A percentile compares a stretch with the other conserved stretches of the same genome.
Evolutionary conservation across 2,888 invertebrate species (phyloP).

Genomic region (Xanthia togata): DNA sequence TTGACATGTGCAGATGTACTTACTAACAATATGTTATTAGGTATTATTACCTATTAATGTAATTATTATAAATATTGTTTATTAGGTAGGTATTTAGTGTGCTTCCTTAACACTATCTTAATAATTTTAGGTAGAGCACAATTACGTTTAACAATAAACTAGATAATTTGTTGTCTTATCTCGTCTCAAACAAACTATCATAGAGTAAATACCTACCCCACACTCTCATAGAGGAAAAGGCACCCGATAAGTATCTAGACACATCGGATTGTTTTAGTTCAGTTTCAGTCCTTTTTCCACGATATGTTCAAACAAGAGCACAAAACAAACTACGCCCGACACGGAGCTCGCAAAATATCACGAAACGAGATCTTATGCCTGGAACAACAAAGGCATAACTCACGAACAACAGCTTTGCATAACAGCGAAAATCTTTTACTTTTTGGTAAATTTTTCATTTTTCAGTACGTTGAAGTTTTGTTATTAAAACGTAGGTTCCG

Average conservation of each 20-base stretch:
- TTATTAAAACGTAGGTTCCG: slow-evolving; percentile 21
- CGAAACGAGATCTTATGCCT: slow-evolving; percentile 39
- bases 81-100: too few species aligned
- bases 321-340: slow-evolving; percentile 41
- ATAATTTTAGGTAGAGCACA: not conserved
- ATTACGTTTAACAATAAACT: slow-evolving; percentile 11
- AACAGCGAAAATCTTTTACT: slow-evolving; percentile 21
- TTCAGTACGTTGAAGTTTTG: slow-evolving; percentile 25
- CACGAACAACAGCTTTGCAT: slow-evolving; percentile 49
- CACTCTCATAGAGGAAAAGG: slow-evolving; percentile 20
- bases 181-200: slow-evolving; percentile 23
- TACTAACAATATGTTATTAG: too few species aligned
- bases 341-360: slow-evolving; percentile 55
- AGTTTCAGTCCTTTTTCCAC: slow-evolving; percentile 21
- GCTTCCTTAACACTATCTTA: too few species aligned
- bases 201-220: not conserved
- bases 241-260: slow-evolving; percentile 30
- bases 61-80: too few species aligned
- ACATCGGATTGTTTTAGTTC: slow-evolving; percentile 45
- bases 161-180: not conserved
- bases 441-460: slow-evolving; percentile 11
- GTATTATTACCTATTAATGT: too few species aligned
- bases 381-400: slow-evolving; percentile 48
- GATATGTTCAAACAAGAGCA: slow-evolving; percentile 40
- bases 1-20: too few species aligned